phyloP scores from a whole-genome alignment of 2,797 vertebrate genomes.

The Nyctalus aviator region DNA sequence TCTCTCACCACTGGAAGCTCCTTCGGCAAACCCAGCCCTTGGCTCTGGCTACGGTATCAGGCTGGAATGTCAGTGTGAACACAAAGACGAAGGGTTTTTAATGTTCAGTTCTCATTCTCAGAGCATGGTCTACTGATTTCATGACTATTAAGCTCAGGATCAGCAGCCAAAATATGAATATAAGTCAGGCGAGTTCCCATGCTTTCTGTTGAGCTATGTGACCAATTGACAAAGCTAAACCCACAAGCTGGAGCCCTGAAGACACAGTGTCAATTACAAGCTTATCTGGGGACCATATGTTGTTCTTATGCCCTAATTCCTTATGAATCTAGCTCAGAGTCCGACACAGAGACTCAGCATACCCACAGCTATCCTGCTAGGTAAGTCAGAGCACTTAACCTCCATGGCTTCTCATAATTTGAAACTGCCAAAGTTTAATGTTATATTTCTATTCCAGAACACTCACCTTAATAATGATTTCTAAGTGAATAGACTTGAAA shows the following conservation, averaged over 20 bases:
- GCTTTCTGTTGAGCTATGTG: slow-evolving; percentile 40
- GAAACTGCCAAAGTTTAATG: not conserved
- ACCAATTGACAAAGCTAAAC: slow-evolving; percentile 54
- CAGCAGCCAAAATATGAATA: slow-evolving; percentile 12
- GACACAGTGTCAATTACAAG: not conserved
- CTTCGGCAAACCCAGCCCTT: not conserved
- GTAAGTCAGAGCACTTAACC: not conserved
- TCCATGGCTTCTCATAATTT: not conserved
- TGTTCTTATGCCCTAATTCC: not conserved
- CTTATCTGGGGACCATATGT: slow-evolving; percentile 1
- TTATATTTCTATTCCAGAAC: not conserved
- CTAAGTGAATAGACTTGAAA: slow-evolving; percentile 15
- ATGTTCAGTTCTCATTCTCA: not conserved
- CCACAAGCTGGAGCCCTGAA: not conserved
- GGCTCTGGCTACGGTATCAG: not conserved
- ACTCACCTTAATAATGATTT: not conserved
- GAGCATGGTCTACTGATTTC: slow-evolving; percentile 39
- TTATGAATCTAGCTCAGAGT: not conserved
- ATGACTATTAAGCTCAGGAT: slow-evolving; percentile 17
- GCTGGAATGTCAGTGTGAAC: not conserved
- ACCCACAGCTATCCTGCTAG: not conserved
- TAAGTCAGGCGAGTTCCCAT: slow-evolving; percentile 60
- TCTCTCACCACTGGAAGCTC: not conserved
- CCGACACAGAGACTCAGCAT: not conserved
- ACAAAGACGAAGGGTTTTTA: not conserved